Base-by-base conservation (phyloP, 2,113 vertebrate species). In the Phocoena sinus region DNA sequence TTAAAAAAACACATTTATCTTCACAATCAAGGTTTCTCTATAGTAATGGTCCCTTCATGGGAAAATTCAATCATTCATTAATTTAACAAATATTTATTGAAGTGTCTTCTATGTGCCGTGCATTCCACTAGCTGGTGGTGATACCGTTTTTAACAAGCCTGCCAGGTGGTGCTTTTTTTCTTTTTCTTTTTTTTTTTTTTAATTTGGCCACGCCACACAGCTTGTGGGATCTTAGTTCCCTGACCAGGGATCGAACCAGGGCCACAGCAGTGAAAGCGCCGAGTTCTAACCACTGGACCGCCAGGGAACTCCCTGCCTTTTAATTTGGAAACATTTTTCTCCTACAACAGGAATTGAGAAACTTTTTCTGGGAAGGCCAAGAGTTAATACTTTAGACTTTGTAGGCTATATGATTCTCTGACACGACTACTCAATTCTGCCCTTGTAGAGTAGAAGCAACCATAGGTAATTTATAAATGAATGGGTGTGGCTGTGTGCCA, bases 1-100 rank as follows among this genome's bases (percentile, higher is more conserved):
- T 81, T 11, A 74, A 28, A 95, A 73, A 96, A 86, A 71, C 71
- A 81, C 11, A 36, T 13, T 65, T 67, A 71, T 62, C 13, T 82
- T 68, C 41, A 89, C 92, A 65, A 74, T 50, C 28, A 33, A 56
- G n/a, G 4, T 63, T 70, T 13, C 41, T 82, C 15, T 81, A 25
- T 33, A 31, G n/a, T 38, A 65, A 89, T 44, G 21, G 17, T 15
- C 17, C 36, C 53, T 89, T 91, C 41, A 60, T 25, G 80, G 56
- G 33, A 41, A 33, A 74, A 31, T 41, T 50, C 33, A 74, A 44
- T 63, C 41, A 26, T 28, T 68, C 26, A 92, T 60, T 87, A 56
- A 80, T 17, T 77, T 56, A 67, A 31, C 23, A 87, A 44, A 65
- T 65, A 62, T 85, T 89, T 60, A 58, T 4, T 47, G 38, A 91